A percentile compares a stretch with the other conserved stretches of the same genome.
These are phyloP conservation scores for Brachionus angularis DNA, from an alignment of 1,140 invertebrate genomes.

Conservation along the genomic window DNA sequence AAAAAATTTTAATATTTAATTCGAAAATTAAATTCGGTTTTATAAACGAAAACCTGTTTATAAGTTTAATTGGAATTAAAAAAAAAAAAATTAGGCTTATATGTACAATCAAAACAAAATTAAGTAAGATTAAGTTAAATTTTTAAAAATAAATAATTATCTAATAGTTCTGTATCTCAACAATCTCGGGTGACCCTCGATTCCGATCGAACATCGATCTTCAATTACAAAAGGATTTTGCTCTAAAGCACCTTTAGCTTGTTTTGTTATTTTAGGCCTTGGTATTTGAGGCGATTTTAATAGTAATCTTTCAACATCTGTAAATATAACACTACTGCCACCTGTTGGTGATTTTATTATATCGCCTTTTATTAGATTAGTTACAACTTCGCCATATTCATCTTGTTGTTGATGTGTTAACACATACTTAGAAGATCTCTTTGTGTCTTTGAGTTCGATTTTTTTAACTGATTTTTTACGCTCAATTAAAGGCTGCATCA, in stretches of 20 bases:
- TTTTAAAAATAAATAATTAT: constrained; percentile 30
- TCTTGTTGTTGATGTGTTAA: constrained; percentile 84
- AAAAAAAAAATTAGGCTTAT: too few relatives aligned
- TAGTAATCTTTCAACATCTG: constrained; percentile 33
- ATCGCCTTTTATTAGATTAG: constrained; percentile 73
- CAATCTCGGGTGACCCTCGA: constrained; percentile 19
- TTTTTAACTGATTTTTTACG: constrained; percentile 32
- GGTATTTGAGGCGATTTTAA: constrained; percentile 7
- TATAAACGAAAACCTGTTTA: not conserved
- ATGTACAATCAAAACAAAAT: not conserved
- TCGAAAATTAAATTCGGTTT: not conserved
- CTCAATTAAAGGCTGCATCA: constrained; percentile 22
- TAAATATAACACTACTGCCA: constrained; percentile 44
- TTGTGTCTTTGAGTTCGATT: constrained; percentile 26
- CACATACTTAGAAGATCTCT: constrained; percentile 74
- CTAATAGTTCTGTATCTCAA: constrained; percentile 4
- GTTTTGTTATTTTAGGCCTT: constrained; percentile 8
- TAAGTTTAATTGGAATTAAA: too few relatives aligned
- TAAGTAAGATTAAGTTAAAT: not conserved
- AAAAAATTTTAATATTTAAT: not conserved
- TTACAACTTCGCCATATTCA: constrained; percentile 83
- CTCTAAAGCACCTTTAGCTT: not conserved
- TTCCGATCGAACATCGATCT: constrained; percentile 13
- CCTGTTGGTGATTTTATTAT: constrained; percentile 19
- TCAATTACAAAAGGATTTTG: constrained; percentile 29